phyloP scores from a whole-genome alignment of 2,797 vertebrate species.

The Mormyrus proboscirostris region DNA sequence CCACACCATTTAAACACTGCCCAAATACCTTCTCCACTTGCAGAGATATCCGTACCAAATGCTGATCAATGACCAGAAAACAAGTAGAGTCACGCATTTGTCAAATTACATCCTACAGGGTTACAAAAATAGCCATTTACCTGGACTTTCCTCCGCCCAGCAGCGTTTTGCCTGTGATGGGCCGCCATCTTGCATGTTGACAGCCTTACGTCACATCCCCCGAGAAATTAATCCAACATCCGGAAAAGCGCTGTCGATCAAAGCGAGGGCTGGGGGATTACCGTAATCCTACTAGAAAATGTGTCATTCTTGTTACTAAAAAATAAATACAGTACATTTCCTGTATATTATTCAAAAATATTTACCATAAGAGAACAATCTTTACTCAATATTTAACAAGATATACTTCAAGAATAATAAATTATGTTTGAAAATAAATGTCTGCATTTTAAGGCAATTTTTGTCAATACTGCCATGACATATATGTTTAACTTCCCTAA shows the following conservation, averaged over 20 bases:
- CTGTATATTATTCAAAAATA: neutral
- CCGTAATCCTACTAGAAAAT: constrained; percentile 11
- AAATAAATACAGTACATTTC: neutral
- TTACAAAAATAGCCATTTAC: constrained; percentile 52
- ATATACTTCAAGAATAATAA: neutral
- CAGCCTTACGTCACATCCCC: constrained; percentile 79
- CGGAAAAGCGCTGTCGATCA: constrained; percentile 15
- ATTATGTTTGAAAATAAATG: neutral
- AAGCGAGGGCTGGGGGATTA: neutral
- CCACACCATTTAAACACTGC: neutral
- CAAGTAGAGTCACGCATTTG: neutral
- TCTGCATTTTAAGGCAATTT: neutral
- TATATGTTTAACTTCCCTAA: neutral
- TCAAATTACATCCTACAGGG: neutral
- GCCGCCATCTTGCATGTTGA: constrained; percentile 99
- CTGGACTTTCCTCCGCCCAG: constrained; percentile 98
- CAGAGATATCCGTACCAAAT: neutral
- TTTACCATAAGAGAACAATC: neutral
- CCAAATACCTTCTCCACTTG: neutral
- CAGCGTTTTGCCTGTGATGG: constrained; percentile 98
- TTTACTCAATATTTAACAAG: neutral
- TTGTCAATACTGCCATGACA: neutral
- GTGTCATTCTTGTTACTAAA: neutral
- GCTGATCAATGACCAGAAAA: neutral
- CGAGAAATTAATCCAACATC: constrained; percentile 23